Percentiles rank a stretch among this genome's conserved stretches.
phyloP scores from a whole-genome alignment of 2,113 vertebrate genomes.

The Tetraodon nigroviridis region DNA sequence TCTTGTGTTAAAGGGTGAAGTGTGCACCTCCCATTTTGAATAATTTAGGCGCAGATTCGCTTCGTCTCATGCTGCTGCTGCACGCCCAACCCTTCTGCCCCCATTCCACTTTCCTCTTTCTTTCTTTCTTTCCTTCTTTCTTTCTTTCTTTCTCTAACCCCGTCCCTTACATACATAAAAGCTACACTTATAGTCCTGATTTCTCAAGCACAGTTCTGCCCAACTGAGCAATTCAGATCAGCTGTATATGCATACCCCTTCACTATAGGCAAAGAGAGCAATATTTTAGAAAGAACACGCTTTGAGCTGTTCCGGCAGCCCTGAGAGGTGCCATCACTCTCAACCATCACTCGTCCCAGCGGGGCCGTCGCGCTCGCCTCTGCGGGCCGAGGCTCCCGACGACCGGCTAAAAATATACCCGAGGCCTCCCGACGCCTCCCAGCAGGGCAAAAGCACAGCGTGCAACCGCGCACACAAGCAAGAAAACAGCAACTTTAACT shows the following conservation, averaged over 20 bases:
- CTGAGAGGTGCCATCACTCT: constrained; percentile 57
- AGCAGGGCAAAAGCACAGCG: constrained; percentile 24
- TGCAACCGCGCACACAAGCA: constrained; percentile 5
- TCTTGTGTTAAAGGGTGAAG: constrained; percentile 72
- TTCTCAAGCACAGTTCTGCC: constrained; percentile 13
- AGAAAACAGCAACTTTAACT: background rate
- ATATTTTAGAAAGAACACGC: constrained; percentile 26
- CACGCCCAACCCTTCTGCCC: constrained; percentile 58
- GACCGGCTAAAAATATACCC: constrained; percentile 66
- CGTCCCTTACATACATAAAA: background rate
- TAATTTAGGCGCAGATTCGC: constrained; percentile 69
- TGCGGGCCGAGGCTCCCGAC: constrained; percentile 43
- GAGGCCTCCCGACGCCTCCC: constrained; percentile 52
- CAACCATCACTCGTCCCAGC: constrained; percentile 44
- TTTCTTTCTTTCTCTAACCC: constrained; percentile 2
- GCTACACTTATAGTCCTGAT: background rate
- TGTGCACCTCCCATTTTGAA: constrained; percentile 75
- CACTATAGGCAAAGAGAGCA: background rate
- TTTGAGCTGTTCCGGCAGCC: constrained; percentile 49
- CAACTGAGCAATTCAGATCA: constrained; percentile 5
- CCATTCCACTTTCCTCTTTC: constrained; percentile 37
- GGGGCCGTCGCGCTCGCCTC: constrained; percentile 45
- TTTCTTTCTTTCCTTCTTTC: constrained; percentile 18
- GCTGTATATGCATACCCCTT: background rate
- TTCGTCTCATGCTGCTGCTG: constrained; percentile 69